Evolutionary conservation across 2,888 invertebrate genomes (phyloP).

Genomic region (Tachystola acroxantha): DNA sequence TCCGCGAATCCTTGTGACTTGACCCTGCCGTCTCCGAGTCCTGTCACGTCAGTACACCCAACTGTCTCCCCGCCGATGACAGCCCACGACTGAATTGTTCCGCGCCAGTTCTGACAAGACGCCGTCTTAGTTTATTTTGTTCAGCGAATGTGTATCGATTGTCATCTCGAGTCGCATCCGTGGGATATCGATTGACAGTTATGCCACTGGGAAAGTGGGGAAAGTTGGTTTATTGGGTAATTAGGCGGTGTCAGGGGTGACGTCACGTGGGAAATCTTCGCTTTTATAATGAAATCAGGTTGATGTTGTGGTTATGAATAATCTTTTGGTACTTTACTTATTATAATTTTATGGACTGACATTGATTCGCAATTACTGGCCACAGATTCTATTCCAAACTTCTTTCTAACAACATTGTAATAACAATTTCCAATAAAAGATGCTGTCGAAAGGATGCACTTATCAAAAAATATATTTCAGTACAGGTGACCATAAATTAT

Average conservation of each 20-base stretch:
- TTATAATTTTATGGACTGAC: no score
- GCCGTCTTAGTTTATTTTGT: slow-evolving; percentile 31
- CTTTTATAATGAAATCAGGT: no score
- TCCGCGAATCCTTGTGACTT: slow-evolving; percentile 16
- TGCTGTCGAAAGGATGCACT: no score
- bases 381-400: no score
- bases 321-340: no score
- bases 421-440: no score
- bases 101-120: slow-evolving; percentile 30
- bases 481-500: no score
- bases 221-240: slow-evolving; percentile 10
- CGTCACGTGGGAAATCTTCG: no score
- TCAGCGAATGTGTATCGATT: slow-evolving; percentile 22
- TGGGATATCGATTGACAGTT: slow-evolving; percentile 1
- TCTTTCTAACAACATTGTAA: no score
- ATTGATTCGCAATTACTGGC: no score
- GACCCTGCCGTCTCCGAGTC: slow-evolving; percentile 3
- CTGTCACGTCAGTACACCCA: slow-evolving; percentile 26
- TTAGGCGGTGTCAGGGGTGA: slow-evolving; percentile 1
- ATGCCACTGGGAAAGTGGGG: slow-evolving; percentile 1
- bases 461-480: no score
- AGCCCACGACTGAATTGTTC: slow-evolving; percentile 62
- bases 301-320: no score
- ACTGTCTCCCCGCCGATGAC: slow-evolving; percentile 59
- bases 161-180: slow-evolving; percentile 13